phyloP scores from a whole-genome alignment of 1,140 invertebrate species.

The Pseudomyrmex concolor region DNA sequence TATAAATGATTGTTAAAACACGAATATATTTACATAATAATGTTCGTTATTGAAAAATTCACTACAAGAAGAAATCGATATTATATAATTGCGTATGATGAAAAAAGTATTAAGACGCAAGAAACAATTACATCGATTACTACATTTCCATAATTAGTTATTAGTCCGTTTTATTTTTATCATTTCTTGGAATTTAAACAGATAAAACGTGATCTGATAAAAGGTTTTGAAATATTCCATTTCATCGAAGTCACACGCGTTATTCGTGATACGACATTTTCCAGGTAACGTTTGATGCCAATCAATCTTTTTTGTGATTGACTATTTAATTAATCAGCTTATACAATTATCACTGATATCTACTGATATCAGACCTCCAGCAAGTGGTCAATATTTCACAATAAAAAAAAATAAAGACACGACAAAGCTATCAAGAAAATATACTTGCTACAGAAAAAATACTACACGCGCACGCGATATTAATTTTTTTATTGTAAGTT shows the following conservation, averaged over 20 bases:
- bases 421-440: conserved; percentile 10
- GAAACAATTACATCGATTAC: not conserved
- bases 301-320: not conserved
- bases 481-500: no score
- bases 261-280: not conserved
- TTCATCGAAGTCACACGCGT: not conserved
- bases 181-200: not conserved
- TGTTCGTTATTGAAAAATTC: not conserved
- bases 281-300: not conserved
- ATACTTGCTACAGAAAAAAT: no score
- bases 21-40: not conserved
- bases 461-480: no score
- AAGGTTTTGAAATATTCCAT: conserved; percentile 42
- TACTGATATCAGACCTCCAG: conserved; percentile 51
- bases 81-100: not conserved
- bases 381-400: conserved; percentile 7
- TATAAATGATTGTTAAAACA: conserved; percentile 10
- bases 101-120: not conserved
- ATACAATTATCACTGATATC: conserved; percentile 27
- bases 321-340: conserved; percentile 7
- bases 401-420: not conserved
- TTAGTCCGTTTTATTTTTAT: not conserved
- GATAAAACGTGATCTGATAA: not conserved
- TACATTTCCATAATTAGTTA: not conserved
- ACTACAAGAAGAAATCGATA: not conserved